These are phyloP conservation scores for Drosophila nigricruria DNA, from an alignment of 2,888 invertebrate genomes.

Conservation along the genomic window DNA sequence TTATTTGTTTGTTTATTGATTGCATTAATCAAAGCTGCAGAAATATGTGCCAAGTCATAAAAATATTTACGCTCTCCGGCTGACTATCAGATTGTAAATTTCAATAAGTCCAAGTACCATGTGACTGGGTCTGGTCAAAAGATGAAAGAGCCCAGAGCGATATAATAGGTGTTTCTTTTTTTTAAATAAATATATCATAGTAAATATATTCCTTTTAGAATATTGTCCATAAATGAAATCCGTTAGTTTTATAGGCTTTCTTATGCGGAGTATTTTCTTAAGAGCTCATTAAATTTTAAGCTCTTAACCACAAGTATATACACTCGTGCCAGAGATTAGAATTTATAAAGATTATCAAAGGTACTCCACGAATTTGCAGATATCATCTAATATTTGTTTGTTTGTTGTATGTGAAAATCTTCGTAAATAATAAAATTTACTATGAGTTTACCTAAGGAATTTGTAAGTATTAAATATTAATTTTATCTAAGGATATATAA, in stretches of 20 bases:
- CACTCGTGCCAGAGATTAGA: background rate
- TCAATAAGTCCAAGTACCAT: constrained; percentile 57
- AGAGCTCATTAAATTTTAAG: constrained; percentile 9
- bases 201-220: background rate
- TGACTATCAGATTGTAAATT: constrained; percentile 59
- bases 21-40: constrained; percentile 74
- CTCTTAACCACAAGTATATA: constrained; percentile 4
- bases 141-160: background rate
- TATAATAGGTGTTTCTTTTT: no score
- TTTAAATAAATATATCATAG: background rate
- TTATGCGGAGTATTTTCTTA: background rate
- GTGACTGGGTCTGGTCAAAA: constrained; percentile 27
- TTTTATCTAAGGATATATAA: background rate
- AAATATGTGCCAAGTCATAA: constrained; percentile 74
- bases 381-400: background rate
- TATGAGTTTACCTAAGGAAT: background rate
- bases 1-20: constrained; percentile 27
- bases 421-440: background rate
- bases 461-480: background rate
- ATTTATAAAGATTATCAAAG: constrained; percentile 3
- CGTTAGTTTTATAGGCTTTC: constrained; percentile 4
- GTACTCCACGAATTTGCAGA: background rate
- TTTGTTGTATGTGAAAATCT: background rate
- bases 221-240: background rate
- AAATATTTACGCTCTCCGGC: constrained; percentile 54